Percentiles rank a stretch among this genome's conserved stretches.
phyloP scores from a whole-genome alignment of 92 coral and sea anemone species.

The Phenganax subtilis region DNA sequence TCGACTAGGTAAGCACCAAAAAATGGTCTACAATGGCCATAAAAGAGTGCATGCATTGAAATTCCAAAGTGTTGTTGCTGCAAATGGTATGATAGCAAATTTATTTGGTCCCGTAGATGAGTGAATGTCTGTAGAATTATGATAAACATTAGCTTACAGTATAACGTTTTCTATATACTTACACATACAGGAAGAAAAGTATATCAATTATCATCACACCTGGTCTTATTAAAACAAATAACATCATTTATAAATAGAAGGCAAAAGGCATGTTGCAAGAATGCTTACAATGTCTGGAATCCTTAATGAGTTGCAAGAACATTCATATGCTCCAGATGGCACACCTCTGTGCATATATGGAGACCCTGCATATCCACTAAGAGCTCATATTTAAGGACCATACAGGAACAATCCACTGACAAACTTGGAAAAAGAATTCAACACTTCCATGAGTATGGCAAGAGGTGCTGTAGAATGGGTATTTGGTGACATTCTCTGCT shows the following conservation, averaged over 20 bases:
- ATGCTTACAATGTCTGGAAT: constrained; percentile 5
- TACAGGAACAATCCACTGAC: neutral
- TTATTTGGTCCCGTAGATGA: neutral
- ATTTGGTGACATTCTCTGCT: neutral
- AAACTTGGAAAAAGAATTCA: neutral
- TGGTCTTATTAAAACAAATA: neutral
- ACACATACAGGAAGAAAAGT: neutral
- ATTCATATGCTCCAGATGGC: neutral
- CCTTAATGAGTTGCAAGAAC: neutral
- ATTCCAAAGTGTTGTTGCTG: constrained; percentile 12
- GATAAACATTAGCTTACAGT: neutral
- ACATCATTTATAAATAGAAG: neutral
- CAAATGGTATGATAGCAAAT: neutral
- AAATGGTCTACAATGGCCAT: constrained; percentile 40
- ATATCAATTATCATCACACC: neutral
- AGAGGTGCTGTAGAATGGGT: neutral
- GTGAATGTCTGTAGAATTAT: neutral
- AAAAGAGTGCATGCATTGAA: neutral
- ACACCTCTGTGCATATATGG: neutral
- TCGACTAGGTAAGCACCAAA: constrained; percentile 37
- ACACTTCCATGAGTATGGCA: neutral
- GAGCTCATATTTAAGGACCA: neutral
- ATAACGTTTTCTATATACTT: neutral
- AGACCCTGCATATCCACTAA: constrained; percentile 5
- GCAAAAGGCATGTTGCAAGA: neutral